phyloP scores from a whole-genome alignment of 1,140 invertebrate genomes.

The Macrobrachium nipponense region DNA sequence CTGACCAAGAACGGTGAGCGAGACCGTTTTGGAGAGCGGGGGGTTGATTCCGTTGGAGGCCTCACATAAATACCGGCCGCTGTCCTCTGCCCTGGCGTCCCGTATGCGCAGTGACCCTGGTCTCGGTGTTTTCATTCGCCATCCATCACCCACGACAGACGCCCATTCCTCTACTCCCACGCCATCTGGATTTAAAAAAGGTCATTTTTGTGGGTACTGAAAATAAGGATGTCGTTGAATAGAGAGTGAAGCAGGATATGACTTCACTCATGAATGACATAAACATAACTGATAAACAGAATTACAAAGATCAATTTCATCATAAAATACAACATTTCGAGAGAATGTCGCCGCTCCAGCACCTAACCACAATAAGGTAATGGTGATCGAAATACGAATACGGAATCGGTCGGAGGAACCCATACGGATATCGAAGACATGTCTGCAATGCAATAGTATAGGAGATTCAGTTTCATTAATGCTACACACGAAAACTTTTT shows the following conservation, averaged over 20 bases:
- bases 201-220: neutral
- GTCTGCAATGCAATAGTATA: no score
- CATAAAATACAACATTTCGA: no score
- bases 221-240: neutral
- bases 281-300: no score
- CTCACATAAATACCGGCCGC: slow-evolving; percentile 72
- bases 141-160: slow-evolving; percentile 49
- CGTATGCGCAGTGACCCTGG: slow-evolving; percentile 55
- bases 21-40: slow-evolving; percentile 70
- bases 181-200: slow-evolving; percentile 15
- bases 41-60: slow-evolving; percentile 71
- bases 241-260: neutral
- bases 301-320: no score
- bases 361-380: no score
- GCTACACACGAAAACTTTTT: no score
- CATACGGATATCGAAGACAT: no score
- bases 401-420: no score
- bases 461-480: no score
- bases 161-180: slow-evolving; percentile 44
- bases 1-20: slow-evolving; percentile 70
- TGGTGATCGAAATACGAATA: no score
- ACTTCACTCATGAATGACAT: no score
- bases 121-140: slow-evolving; percentile 32
- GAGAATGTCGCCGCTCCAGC: no score
- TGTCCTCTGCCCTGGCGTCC: slow-evolving; percentile 65